Conservation (phyloP, 2,113 vertebrate species). For the Archocentrus centrarchus region DNA sequence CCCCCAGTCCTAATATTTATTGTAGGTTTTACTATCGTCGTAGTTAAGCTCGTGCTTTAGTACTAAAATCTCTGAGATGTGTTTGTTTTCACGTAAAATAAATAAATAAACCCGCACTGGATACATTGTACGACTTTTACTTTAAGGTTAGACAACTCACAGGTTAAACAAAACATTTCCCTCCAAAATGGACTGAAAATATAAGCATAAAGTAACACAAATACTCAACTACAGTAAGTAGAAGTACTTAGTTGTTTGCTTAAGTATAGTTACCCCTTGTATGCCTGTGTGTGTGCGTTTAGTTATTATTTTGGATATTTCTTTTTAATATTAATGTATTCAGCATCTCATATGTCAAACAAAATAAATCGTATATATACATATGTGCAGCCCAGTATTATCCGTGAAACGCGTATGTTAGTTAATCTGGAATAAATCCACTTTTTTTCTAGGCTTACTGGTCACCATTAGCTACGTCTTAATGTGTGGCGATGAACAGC, state of each 20-base stretch:
- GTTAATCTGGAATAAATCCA: background rate
- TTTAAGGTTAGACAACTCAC: too few relatives aligned
- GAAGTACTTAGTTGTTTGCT: background rate
- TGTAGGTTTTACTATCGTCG: too few relatives aligned
- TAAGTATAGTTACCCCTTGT: background rate
- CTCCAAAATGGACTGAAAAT: background rate
- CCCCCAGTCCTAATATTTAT: too few relatives aligned
- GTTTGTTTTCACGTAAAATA: too few relatives aligned
- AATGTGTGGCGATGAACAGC: background rate
- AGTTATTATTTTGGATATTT: background rate
- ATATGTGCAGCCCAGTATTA: background rate
- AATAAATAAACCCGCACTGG: too few relatives aligned
- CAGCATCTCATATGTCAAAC: background rate
- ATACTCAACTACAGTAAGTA: background rate
- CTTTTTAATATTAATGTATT: background rate
- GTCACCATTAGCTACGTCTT: slow-evolving; percentile 8
- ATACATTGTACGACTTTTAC: too few relatives aligned
- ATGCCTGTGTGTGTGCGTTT: background rate
- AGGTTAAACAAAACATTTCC: background rate
- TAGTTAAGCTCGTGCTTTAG: too few relatives aligned
- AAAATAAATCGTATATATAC: too few relatives aligned
- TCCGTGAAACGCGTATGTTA: background rate
- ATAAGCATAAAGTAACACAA: background rate
- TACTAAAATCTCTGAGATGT: too few relatives aligned
- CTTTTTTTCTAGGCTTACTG: background rate